These are phyloP conservation scores for Microtus richardsoni DNA, from an alignment of 2,113 vertebrate species.

Conservation along the genomic window DNA sequence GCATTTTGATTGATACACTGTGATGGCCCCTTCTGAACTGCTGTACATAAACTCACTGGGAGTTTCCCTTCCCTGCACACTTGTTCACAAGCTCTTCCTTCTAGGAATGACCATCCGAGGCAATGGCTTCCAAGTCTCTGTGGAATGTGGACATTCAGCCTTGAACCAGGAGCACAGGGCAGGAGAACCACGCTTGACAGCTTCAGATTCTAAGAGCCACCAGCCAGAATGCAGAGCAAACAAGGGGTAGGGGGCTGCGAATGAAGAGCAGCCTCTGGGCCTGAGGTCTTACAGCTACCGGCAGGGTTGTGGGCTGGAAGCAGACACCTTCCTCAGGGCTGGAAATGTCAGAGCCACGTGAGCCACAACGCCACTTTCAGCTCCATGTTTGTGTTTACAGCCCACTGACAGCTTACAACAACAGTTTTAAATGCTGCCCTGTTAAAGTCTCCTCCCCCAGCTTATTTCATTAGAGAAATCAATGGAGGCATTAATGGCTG, in stretches of 20 bases:
- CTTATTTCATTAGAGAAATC: constrained; percentile 77
- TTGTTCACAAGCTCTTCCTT: not conserved
- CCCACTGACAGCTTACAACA: not conserved
- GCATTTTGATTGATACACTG: not conserved
- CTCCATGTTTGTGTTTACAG: constrained; percentile 54
- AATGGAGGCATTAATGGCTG: constrained; percentile 77
- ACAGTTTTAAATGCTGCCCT: not conserved
- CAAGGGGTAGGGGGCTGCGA: not conserved
- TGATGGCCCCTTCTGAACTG: not conserved
- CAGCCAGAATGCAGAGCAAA: not conserved
- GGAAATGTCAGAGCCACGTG: not conserved
- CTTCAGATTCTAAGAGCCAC: not conserved
- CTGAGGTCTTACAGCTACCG: not conserved
- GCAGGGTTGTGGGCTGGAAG: not conserved
- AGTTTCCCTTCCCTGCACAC: not conserved
- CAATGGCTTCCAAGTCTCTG: not conserved
- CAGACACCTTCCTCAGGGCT: not conserved
- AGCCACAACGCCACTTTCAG: not conserved
- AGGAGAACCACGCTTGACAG: too few relatives aligned
- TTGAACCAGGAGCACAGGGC: not conserved
- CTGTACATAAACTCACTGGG: not conserved
- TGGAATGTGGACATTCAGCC: not conserved
- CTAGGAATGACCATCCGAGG: not conserved
- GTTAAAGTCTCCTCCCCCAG: constrained; percentile 42
- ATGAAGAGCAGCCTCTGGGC: too few relatives aligned